Evolutionary conservation across 2,797 vertebrate species (phyloP).

Genomic region (Telmatherina bonti): DNA sequence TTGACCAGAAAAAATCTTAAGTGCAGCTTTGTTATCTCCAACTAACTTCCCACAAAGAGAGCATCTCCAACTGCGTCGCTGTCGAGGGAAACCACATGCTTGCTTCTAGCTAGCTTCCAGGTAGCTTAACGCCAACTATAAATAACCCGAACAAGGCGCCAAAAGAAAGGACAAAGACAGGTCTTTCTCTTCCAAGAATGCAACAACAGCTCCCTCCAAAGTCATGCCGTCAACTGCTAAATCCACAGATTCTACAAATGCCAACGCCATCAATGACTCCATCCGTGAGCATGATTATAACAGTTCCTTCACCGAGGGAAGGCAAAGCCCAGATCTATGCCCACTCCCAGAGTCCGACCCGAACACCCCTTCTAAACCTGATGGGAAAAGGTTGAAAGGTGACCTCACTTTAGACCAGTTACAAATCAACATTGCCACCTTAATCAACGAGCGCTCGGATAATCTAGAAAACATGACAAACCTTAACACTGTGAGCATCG

Average conservation of each 20-base stretch:
- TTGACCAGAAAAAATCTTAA: too few species aligned
- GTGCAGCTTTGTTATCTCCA: too few species aligned
- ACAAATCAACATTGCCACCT: background rate
- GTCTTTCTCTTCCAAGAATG: background rate
- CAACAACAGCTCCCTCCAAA: too few species aligned
- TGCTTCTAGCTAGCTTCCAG: too few species aligned
- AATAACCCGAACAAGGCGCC: too few species aligned
- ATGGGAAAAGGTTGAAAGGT: background rate
- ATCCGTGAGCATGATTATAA: background rate
- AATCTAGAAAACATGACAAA: background rate
- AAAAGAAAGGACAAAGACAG: too few species aligned
- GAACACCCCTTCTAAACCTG: background rate
- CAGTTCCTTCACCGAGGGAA: background rate
- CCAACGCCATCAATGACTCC: background rate
- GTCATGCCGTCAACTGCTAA: background rate
- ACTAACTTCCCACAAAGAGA: too few species aligned
- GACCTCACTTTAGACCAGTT: background rate
- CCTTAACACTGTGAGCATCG: background rate
- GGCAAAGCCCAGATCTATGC: background rate
- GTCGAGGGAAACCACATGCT: too few species aligned
- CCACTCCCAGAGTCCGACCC: background rate
- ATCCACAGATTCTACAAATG: too few species aligned
- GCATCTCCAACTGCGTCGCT: too few species aligned
- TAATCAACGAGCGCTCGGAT: background rate
- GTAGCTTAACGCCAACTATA: too few species aligned